phyloP scores from a whole-genome alignment of 2,797 vertebrate species.

The Adrianichthys oophorus region DNA sequence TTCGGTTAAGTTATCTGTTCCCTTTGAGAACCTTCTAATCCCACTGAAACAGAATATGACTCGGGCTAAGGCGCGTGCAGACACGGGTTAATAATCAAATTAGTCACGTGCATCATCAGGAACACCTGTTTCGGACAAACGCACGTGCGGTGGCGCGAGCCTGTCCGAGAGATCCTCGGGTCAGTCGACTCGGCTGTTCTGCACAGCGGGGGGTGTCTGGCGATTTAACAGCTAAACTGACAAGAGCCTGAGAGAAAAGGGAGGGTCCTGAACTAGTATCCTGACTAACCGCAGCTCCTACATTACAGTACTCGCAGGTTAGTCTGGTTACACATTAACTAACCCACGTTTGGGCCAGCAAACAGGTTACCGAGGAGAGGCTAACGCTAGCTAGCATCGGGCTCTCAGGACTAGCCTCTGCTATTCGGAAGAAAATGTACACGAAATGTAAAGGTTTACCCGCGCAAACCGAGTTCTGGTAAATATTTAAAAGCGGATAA shows the following conservation, averaged over 20 bases:
- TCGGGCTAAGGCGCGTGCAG: not conserved
- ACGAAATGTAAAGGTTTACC: not conserved
- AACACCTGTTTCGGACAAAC: constrained; percentile 53
- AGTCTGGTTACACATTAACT: not conserved
- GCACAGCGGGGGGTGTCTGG: constrained; percentile 40
- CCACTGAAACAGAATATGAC: not conserved
- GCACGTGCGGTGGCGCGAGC: constrained; percentile 47
- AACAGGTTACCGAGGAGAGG: constrained; percentile 29
- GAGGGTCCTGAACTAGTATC: too few species aligned
- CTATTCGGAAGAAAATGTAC: constrained; percentile 24
- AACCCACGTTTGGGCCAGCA: constrained; percentile 17
- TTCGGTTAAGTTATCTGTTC: not conserved
- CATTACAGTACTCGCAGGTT: not conserved
- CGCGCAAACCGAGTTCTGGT: not conserved
- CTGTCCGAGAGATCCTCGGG: constrained; percentile 15
- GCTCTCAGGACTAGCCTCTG: constrained; percentile 63
- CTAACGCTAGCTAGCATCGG: constrained; percentile 51
- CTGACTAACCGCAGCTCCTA: too few species aligned
- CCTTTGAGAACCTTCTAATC: not conserved
- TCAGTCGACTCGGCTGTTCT: constrained; percentile 17
- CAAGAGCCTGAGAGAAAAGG: not conserved
- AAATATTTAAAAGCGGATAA: rapidly evolving
- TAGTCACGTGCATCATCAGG: constrained; percentile 34
- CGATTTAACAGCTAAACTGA: not conserved
- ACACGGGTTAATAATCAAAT: not conserved